Conservation (phyloP, 1,140 invertebrate species). For the Drosophila littoralis region DNA sequence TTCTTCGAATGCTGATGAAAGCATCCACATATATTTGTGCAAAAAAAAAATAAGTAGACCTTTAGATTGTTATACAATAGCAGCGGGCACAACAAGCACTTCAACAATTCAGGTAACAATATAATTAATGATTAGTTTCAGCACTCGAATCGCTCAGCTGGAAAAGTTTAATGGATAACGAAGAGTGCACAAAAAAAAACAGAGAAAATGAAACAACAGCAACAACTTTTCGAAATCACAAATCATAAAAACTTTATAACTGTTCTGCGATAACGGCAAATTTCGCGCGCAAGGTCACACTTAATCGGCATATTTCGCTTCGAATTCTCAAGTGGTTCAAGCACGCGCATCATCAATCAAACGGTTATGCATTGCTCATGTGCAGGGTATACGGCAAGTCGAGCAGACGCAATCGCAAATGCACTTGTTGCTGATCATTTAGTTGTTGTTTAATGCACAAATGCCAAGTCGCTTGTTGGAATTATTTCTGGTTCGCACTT, state of each 20-base stretch:
- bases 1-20: too few species aligned
- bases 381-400: conserved; percentile 10
- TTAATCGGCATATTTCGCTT: background rate
- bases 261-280: conserved; percentile 1
- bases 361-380: background rate
- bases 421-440: conserved; percentile 3
- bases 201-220: background rate
- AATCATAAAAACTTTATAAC: conserved; percentile 7
- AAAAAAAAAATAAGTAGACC: too few species aligned
- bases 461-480: conserved; percentile 32
- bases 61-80: too few species aligned
- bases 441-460: conserved; percentile 19
- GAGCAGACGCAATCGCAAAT: background rate
- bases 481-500: conserved; percentile 19
- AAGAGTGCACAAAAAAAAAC: background rate
- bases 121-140: conserved; percentile 1
- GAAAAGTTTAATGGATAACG: background rate
- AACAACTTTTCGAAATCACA: background rate
- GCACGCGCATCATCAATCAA: background rate
- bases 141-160: background rate
- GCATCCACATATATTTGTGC: too few species aligned
- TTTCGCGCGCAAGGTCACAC: background rate
- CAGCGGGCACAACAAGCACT: background rate
- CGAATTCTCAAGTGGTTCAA: conserved; percentile 6
- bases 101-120: background rate